Evolutionary conservation across 2,888 invertebrate species (phyloP).

Genomic region (Magallana nippona): DNA sequence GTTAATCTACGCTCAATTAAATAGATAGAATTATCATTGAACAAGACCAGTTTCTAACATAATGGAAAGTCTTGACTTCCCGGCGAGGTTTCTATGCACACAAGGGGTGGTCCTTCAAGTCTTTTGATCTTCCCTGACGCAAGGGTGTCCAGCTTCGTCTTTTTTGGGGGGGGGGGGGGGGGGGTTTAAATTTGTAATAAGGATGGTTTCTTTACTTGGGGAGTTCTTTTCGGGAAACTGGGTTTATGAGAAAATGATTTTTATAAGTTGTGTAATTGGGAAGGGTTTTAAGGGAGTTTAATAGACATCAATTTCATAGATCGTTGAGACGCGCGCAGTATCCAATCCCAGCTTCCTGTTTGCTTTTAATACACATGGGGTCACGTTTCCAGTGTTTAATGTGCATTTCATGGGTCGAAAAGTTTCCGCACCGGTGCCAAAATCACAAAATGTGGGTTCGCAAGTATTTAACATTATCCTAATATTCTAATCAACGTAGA

Average conservation of each 20-base stretch:
- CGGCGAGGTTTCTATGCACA: neutral
- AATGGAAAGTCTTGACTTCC: neutral
- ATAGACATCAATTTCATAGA: neutral
- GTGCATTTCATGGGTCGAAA: slow-evolving; percentile 15
- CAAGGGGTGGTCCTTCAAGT: neutral
- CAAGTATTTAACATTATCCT: neutral
- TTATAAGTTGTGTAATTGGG: neutral
- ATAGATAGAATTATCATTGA: slow-evolving; percentile 24
- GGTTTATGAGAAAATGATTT: neutral
- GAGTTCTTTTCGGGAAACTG: neutral
- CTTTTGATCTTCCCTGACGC: slow-evolving; percentile 5
- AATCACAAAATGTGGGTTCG: slow-evolving; percentile 24
- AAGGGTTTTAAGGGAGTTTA: slow-evolving; percentile 16
- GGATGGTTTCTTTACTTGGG: neutral
- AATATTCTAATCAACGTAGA: neutral
- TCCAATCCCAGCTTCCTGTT: slow-evolving; percentile 19
- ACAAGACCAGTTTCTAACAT: slow-evolving; percentile 7
- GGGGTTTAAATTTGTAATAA: neutral
- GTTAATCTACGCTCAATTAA: slow-evolving; percentile 21
- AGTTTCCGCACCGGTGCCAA: slow-evolving; percentile 1
- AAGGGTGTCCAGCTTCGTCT: neutral
- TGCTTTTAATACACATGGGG: neutral
- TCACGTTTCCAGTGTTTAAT: neutral
- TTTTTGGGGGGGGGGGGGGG: neutral
- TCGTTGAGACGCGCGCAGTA: slow-evolving; percentile 2